Base-by-base conservation (phyloP, 2,888 invertebrate genomes). In the Apamea sordens region DNA sequence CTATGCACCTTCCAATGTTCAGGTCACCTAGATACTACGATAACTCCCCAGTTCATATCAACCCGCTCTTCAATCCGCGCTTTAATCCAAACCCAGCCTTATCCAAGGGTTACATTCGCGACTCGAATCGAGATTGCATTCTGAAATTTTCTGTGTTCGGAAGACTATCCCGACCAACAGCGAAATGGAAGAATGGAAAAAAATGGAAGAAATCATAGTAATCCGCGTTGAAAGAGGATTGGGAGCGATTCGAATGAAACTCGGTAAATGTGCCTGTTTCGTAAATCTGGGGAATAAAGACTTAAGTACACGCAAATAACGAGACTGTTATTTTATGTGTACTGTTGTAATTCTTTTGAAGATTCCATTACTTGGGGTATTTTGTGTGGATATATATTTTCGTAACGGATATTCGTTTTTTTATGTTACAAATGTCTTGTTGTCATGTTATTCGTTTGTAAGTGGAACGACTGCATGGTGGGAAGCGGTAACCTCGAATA, bases 191-290 rank as follows among this genome's bases (percentile, higher is more conserved):
- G 65, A 80, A 82, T 79, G 77, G 41, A 84, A 81, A 78, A 80
- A 84, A 84, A 79, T 70, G 73, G 77, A 87, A 82, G 53, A 80
- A 71, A 82, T 82, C 67, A 70, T 75, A 80, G 69, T 81, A 87
- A 89, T 80, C 79, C 71, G 10, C 44, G 41, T 13, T 56, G 74
- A 70, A 77, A 78, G 80, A 32, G 77, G 88, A 84, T 87, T 77
- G 77, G 67, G 32, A 79, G 24, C 68, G 76, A 82, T 88, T 72
- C 67, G 18, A 28, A 88, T 82, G 70, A 75, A 73, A 79, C 53
- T 76, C 74, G 13, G 84, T 53, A 75, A 83, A 72, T 70, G 68
- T 61, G 72, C 24, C 28, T 44, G 36, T 71, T 83, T 75, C 65
- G 44, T 76, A 73, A 76, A 86, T 77, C 53, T 68, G 8, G 11